Percentiles rank a stretch among this genome's conserved stretches.
Conservation (phyloP, 2,797 vertebrate genomes). For the Dicrostonyx torquatus region DNA sequence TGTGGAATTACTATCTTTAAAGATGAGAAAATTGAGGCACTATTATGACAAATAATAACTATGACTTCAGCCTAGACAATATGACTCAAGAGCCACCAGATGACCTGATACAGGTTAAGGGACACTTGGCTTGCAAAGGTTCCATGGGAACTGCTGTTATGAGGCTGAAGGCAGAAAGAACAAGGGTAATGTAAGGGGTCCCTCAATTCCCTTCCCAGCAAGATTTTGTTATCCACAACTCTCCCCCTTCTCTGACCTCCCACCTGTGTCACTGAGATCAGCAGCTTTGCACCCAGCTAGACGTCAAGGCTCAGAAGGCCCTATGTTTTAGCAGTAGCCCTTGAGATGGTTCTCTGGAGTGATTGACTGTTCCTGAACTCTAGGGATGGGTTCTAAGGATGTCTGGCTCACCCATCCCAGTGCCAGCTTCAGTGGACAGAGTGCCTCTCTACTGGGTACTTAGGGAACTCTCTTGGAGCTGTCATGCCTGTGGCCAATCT, state of each 20-base stretch:
- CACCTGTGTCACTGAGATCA: background rate
- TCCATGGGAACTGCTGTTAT: background rate
- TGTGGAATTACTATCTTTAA: conserved; percentile 17
- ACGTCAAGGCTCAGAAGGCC: background rate
- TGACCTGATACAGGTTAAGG: background rate
- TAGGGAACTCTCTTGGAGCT: conserved; percentile 52
- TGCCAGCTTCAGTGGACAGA: background rate
- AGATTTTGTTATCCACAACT: background rate
- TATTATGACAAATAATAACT: conserved; percentile 36
- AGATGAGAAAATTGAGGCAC: conserved; percentile 28
- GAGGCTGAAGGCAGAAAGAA: background rate
- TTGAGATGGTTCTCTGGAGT: conserved; percentile 21
- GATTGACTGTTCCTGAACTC: background rate
- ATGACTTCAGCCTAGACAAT: conserved; percentile 35
- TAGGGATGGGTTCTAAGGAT: conserved; percentile 37
- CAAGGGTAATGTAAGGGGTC: background rate
- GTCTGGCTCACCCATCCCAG: background rate
- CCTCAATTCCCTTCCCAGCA: background rate
- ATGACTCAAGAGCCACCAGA: background rate
- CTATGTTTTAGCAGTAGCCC: background rate
- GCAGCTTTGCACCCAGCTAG: background rate
- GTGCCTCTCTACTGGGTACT: background rate
- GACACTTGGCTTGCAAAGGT: background rate
- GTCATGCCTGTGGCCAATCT: conserved; percentile 13
- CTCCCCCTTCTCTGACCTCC: background rate